A percentile compares a stretch with the other conserved stretches of the same genome.
phyloP scores from a whole-genome alignment of 1,140 invertebrate species.

The Drosophila baimaii region DNA sequence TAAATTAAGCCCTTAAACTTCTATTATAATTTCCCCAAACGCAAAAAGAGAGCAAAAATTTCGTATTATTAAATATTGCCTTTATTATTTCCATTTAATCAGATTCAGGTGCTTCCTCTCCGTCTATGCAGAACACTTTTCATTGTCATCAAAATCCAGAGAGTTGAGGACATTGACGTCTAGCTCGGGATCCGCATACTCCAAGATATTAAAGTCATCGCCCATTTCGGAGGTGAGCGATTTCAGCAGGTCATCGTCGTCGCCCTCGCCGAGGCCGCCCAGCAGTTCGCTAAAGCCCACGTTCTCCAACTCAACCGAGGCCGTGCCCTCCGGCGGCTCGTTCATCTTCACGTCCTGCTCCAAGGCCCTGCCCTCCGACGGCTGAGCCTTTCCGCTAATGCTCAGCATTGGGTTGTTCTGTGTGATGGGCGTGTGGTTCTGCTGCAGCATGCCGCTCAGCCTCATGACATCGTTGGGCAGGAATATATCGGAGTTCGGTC shows the following conservation, averaged over 20 bases:
- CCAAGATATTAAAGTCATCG: slow-evolving; percentile 97
- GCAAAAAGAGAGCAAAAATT: background rate
- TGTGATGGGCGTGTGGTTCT: slow-evolving; percentile 42
- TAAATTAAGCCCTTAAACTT: too few species aligned
- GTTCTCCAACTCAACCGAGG: slow-evolving; percentile 71
- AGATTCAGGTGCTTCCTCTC: slow-evolving; percentile 6
- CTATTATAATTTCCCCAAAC: background rate
- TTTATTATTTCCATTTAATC: slow-evolving; percentile 22
- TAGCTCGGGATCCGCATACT: slow-evolving; percentile 97
- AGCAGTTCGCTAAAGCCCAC: slow-evolving; percentile 91
- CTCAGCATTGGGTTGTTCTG: slow-evolving; percentile 77
- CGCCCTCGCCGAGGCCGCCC: slow-evolving; percentile 92
- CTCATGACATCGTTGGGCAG: slow-evolving; percentile 64
- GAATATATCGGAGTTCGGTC: slow-evolving; percentile 59
- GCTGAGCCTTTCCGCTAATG: slow-evolving; percentile 59
- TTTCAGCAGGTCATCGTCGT: slow-evolving; percentile 93
- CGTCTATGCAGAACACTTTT: slow-evolving; percentile 60
- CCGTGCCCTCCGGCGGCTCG: slow-evolving; percentile 64
- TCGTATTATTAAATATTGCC: slow-evolving; percentile 38
- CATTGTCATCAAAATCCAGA: slow-evolving; percentile 89
- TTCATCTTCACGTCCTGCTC: slow-evolving; percentile 68
- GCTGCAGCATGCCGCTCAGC: slow-evolving; percentile 58
- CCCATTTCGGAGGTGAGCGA: slow-evolving; percentile 92
- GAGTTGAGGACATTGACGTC: slow-evolving; percentile 91
- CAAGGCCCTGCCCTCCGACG: slow-evolving; percentile 53